These are phyloP conservation scores for Thomomys bottae DNA, from an alignment of 2,113 vertebrate species.

Conservation along the genomic window DNA sequence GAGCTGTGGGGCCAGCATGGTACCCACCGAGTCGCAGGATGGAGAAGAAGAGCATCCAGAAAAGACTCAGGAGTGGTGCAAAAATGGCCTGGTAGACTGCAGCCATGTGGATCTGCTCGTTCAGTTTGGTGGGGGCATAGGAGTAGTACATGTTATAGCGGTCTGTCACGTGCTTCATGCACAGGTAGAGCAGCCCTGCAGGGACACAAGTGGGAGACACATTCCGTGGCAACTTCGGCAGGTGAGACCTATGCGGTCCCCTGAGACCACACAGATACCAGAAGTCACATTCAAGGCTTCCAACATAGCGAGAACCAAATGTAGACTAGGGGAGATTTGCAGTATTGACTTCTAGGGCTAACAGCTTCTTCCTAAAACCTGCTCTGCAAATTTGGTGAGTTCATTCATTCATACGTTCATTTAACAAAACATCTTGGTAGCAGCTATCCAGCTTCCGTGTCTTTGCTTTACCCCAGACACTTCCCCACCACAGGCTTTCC, in stretches of 20 bases:
- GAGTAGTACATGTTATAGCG: slow-evolving; percentile 99
- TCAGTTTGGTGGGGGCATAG: slow-evolving; percentile 95
- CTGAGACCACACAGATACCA: background rate
- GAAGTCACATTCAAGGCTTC: background rate
- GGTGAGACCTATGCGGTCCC: background rate
- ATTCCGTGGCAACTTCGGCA: background rate
- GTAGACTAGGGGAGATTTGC: background rate
- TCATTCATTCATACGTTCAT: background rate
- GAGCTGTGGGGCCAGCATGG: background rate
- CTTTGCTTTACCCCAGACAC: background rate
- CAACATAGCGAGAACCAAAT: background rate
- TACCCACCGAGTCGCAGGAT: slow-evolving; percentile 92
- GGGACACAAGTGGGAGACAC: fast-evolving
- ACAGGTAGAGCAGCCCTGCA: slow-evolving; percentile 93
- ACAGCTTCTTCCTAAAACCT: background rate
- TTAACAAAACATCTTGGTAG: background rate
- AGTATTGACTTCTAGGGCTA: too few species aligned
- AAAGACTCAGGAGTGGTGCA: slow-evolving; percentile 94
- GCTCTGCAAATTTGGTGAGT: background rate
- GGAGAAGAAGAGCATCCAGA: slow-evolving; percentile 99
- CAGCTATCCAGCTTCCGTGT: background rate
- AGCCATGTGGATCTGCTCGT: slow-evolving; percentile 91
- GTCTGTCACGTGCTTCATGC: slow-evolving; percentile 97
- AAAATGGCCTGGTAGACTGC: slow-evolving; percentile 94
- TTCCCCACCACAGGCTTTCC: background rate